Evolutionary conservation across 1,140 invertebrate genomes (phyloP).

Genomic region (Formica exsecta): DNA sequence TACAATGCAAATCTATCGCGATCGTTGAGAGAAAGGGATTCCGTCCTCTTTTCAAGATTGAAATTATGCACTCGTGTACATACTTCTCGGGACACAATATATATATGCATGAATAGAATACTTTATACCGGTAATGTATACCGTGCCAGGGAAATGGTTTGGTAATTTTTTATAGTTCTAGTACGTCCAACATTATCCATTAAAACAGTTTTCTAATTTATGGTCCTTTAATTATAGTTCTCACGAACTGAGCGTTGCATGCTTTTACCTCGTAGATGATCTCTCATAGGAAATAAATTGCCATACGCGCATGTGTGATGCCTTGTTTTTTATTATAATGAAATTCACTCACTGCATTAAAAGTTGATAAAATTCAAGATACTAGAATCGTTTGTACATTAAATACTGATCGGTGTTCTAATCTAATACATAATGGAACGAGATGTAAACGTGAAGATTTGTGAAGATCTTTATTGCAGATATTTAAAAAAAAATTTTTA

Average conservation of each 20-base stretch:
- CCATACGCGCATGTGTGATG: background rate
- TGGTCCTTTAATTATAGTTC: background rate
- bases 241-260: slow-evolving; percentile 35
- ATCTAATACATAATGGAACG: background rate
- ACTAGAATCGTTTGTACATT: background rate
- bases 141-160: background rate
- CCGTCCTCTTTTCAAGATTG: background rate
- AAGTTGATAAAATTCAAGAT: background rate
- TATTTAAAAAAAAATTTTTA: background rate
- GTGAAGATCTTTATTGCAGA: background rate
- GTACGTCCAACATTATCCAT: slow-evolving; percentile 10
- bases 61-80: background rate
- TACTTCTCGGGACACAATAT: slow-evolving; percentile 11
- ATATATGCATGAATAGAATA: slow-evolving; percentile 33
- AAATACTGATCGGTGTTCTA: background rate
- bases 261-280: slow-evolving; percentile 7
- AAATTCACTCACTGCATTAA: background rate
- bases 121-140: background rate
- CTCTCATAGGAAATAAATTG: slow-evolving; percentile 28
- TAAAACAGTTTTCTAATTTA: slow-evolving; percentile 18
- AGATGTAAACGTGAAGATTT: background rate
- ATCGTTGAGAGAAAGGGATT: background rate
- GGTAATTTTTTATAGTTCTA: slow-evolving; percentile 21
- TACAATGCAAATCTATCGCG: background rate
- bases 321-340: background rate